These are phyloP conservation scores for Darevskia mixta DNA, from an alignment of 2,797 vertebrate species.

Conservation along the genomic window DNA sequence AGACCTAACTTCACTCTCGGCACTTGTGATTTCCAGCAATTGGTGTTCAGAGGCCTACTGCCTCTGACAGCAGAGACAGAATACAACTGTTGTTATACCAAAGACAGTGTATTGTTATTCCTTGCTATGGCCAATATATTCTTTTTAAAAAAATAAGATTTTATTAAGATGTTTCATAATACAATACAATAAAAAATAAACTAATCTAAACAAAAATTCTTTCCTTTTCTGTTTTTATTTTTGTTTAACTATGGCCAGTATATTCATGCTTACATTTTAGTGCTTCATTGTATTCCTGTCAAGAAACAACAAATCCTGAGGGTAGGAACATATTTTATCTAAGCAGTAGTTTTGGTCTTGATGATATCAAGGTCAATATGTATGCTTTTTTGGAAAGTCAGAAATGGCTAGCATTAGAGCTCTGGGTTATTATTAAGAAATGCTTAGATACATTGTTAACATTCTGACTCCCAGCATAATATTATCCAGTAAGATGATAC, in stretches of 20 bases:
- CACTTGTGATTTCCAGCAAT: no score
- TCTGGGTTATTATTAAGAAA: conserved; percentile 30
- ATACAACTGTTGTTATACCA: no score
- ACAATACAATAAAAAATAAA: no score
- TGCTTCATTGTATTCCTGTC: conserved; percentile 47
- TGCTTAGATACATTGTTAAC: conserved; percentile 33
- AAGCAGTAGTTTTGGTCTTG: background rate
- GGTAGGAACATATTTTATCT: conserved; percentile 44
- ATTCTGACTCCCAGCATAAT: conserved; percentile 44
- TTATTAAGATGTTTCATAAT: no score
- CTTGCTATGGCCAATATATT: no score
- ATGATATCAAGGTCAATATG: background rate
- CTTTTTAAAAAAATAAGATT: no score
- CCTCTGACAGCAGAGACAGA: no score
- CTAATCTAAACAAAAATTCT: no score
- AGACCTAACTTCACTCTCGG: no score
- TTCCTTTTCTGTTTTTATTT: no score
- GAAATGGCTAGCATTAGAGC: conserved; percentile 44
- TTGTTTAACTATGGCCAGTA: background rate
- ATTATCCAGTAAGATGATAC: conserved; percentile 44
- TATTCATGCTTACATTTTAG: conserved; percentile 39
- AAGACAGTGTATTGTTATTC: no score
- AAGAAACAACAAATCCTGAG: conserved; percentile 20
- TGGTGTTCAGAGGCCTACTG: no score
- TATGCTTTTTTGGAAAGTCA: conserved; percentile 32